Percentiles rank a stretch among this genome's conserved stretches.
phyloP scores from a whole-genome alignment of 2,888 invertebrate species.

The Ernsta delagoae region DNA sequence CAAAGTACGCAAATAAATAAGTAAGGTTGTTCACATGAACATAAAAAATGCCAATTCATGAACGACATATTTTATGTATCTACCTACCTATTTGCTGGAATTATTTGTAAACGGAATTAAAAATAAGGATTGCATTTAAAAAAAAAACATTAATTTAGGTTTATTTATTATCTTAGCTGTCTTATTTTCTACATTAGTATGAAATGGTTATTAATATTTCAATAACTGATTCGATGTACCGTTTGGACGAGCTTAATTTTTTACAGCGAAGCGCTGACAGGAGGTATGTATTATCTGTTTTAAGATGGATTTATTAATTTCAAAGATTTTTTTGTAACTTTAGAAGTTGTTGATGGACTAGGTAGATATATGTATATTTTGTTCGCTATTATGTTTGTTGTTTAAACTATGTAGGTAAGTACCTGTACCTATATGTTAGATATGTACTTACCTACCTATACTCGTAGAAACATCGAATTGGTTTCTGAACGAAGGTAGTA shows the following conservation, averaged over 20 bases:
- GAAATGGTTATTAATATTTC: not conserved
- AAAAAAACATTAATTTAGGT: not conserved
- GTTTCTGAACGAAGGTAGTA: too few species aligned
- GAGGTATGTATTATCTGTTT: conserved; percentile 13
- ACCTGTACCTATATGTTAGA: too few species aligned
- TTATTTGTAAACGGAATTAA: not conserved
- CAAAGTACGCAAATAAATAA: not conserved
- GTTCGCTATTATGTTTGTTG: too few species aligned
- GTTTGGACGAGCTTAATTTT: conserved; percentile 12
- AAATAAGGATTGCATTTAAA: not conserved
- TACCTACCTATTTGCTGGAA: not conserved
- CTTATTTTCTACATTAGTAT: not conserved
- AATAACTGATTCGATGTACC: not conserved
- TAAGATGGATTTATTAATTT: conserved; percentile 12
- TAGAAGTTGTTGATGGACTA: not conserved
- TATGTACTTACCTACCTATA: too few species aligned
- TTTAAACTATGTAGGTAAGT: too few species aligned
- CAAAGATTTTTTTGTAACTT: conserved; percentile 13
- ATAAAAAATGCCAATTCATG: not conserved
- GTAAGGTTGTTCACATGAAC: conserved; percentile 3
- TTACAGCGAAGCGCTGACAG: conserved; percentile 20
- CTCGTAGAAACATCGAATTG: too few species aligned
- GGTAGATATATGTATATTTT: not conserved
- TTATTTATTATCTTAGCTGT: too few species aligned
- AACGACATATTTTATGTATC: not conserved